phyloP scores from a whole-genome alignment of 2,113 vertebrate genomes.

The Poicephalus gulielmi region DNA sequence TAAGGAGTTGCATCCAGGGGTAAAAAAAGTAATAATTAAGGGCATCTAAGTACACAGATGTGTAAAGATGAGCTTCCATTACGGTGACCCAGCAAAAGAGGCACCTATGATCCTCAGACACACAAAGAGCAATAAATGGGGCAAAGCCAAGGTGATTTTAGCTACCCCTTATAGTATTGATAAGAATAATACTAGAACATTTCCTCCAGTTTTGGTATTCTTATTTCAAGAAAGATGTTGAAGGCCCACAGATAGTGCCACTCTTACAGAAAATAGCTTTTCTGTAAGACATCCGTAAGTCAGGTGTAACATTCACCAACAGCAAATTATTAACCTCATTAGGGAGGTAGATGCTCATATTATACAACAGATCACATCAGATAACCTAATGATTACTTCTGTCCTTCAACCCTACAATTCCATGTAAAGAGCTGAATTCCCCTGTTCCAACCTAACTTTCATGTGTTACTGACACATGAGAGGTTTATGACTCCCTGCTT shows the following conservation, averaged over 20 bases:
- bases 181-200: not conserved
- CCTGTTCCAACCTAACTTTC: not conserved
- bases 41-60: not conserved
- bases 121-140: not conserved
- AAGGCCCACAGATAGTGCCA: not conserved
- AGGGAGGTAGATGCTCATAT: not conserved
- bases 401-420: not conserved
- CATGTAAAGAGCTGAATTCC: not conserved
- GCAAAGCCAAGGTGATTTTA: not conserved
- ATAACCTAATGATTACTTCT: not conserved
- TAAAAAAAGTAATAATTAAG: not conserved
- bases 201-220: not conserved
- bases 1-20: not conserved
- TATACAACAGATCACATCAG: not conserved
- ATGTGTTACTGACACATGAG: fast-evolving
- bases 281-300: not conserved
- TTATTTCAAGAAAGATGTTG: not conserved
- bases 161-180: not conserved
- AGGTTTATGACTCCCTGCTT: not conserved
- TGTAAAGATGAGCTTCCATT: not conserved
- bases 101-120: not conserved
- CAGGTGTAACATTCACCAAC: not conserved
- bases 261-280: not conserved
- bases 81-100: not conserved
- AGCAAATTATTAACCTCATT: not conserved